These are phyloP conservation scores for Noctuana brunneofusca DNA, from an alignment of 2,888 invertebrate genomes.

Conservation along the genomic window DNA sequence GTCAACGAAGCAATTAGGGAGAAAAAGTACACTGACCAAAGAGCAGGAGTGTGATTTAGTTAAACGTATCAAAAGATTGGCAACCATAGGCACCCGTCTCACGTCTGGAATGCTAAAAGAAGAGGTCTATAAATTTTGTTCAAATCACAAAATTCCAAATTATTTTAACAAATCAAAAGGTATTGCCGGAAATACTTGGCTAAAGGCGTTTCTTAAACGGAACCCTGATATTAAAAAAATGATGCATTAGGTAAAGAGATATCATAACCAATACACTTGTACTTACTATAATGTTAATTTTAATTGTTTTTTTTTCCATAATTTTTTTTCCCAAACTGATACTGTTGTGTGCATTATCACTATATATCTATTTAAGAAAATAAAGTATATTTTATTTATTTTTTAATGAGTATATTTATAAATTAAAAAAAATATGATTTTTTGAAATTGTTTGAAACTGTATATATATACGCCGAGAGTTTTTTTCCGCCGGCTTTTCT, in stretches of 20 bases:
- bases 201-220: neutral
- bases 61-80: neutral
- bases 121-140: neutral
- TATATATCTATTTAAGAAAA: too few species aligned
- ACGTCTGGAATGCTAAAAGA: neutral
- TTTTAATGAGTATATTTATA: too few species aligned
- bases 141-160: neutral
- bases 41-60: neutral
- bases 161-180: neutral
- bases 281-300: too few species aligned
- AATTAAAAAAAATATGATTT: too few species aligned
- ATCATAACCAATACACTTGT: too few species aligned
- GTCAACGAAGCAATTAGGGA: neutral
- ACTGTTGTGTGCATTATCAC: too few species aligned
- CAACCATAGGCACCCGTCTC: neutral
- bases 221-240: neutral
- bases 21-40: neutral
- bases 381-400: too few species aligned
- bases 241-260: neutral
- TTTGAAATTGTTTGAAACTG: too few species aligned
- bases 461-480: too few species aligned
- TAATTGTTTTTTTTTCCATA: too few species aligned
- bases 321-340: too few species aligned
- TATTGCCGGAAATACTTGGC: neutral
- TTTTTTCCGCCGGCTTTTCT: too few species aligned